These are phyloP conservation scores for Guaruba guarouba DNA, from an alignment of 2,113 vertebrate species.

Conservation along the genomic window DNA sequence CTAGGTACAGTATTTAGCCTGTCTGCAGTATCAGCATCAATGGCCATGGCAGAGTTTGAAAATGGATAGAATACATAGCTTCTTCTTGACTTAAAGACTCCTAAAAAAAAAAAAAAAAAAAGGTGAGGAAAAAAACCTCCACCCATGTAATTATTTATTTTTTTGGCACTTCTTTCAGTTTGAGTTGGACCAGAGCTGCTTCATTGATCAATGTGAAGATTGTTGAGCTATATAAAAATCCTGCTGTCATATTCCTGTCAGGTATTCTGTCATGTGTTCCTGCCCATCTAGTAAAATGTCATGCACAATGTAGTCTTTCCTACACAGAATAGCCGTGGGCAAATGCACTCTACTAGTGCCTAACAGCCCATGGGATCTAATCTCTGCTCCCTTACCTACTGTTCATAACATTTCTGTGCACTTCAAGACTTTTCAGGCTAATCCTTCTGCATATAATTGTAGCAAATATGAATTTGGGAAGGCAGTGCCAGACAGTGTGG, in stretches of 20 bases:
- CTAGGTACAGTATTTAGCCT: background rate
- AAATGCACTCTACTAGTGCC: slow-evolving; percentile 59
- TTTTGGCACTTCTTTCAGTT: background rate
- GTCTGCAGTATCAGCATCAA: background rate
- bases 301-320: slow-evolving; percentile 51
- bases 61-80: background rate
- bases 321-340: slow-evolving; percentile 58
- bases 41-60: background rate
- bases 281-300: slow-evolving; percentile 57
- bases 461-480: background rate
- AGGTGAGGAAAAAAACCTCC: fast-evolving
- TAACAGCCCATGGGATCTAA: slow-evolving; percentile 64
- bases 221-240: slow-evolving; percentile 49
- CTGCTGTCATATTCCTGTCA: slow-evolving; percentile 55
- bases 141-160: background rate
- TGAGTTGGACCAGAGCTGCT: background rate
- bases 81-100: background rate
- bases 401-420: slow-evolving; percentile 50
- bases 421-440: slow-evolving; percentile 41
- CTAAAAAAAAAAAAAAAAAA: background rate
- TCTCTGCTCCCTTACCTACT: slow-evolving; percentile 52
- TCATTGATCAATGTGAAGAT: slow-evolving; percentile 47
- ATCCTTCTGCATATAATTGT: background rate
- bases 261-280: slow-evolving; percentile 49
- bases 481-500: background rate